These are phyloP conservation scores for Sialis lutaria DNA, from an alignment of 2,888 invertebrate species.

Conservation along the genomic window DNA sequence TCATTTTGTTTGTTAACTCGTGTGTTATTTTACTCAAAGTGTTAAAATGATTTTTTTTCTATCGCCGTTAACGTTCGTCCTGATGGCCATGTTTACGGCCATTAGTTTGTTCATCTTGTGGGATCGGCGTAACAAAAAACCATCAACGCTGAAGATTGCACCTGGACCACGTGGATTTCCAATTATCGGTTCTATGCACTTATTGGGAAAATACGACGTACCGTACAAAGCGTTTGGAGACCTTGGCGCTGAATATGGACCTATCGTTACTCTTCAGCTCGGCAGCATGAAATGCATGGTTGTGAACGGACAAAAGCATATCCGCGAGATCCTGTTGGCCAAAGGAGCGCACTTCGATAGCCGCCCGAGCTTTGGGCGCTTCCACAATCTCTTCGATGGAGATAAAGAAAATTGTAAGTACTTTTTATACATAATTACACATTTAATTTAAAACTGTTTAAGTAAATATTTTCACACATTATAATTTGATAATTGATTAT, in stretches of 20 bases:
- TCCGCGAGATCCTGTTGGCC: slow-evolving; percentile 34
- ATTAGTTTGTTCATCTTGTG: slow-evolving; percentile 2
- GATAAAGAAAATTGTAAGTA: slow-evolving; percentile 51
- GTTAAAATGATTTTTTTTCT: slow-evolving; percentile 3
- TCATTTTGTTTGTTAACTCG: not conserved
- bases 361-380: slow-evolving; percentile 43
- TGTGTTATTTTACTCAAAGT: not conserved
- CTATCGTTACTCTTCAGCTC: slow-evolving; percentile 32
- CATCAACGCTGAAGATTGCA: slow-evolving; percentile 19
- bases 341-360: slow-evolving; percentile 44
- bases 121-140: slow-evolving; percentile 1
- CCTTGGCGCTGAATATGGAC: slow-evolving; percentile 32
- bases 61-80: slow-evolving; percentile 2
- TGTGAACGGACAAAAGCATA: slow-evolving; percentile 37
- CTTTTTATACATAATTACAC: not conserved
- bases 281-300: slow-evolving; percentile 36
- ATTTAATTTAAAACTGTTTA: too few relatives aligned
- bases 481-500: too few relatives aligned
- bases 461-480: too few relatives aligned
- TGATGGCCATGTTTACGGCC: not conserved
- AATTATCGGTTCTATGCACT: slow-evolving; percentile 35
- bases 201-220: slow-evolving; percentile 35
- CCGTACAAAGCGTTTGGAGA: slow-evolving; percentile 39
- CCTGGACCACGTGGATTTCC: slow-evolving; percentile 36
- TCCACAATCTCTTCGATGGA: slow-evolving; percentile 41